phyloP scores from a whole-genome alignment of 2,113 vertebrate genomes.

The Oenanthe melanoleuca region DNA sequence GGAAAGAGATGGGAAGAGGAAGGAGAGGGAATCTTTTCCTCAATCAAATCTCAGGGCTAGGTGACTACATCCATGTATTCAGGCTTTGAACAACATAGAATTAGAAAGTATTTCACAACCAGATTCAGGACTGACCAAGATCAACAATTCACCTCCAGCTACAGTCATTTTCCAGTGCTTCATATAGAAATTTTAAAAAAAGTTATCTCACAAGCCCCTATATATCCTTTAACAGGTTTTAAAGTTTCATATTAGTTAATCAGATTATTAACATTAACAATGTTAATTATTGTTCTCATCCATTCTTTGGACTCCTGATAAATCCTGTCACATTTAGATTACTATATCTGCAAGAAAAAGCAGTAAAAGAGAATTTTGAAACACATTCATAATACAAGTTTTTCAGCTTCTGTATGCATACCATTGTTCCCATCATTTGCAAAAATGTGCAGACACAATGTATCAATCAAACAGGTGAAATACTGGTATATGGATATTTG shows the following conservation, averaged over 20 bases:
- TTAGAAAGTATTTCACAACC: not conserved
- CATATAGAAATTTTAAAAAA: not conserved
- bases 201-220: not conserved
- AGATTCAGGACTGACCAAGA: not conserved
- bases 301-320: not conserved
- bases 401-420: not conserved
- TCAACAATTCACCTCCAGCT: not conserved
- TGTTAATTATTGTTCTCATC: not conserved
- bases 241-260: not conserved
- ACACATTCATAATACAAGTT: not conserved
- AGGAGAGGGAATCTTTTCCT: not conserved
- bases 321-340: not conserved
- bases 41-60: not conserved
- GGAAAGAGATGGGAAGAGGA: not conserved
- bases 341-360: not conserved
- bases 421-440: rapidly evolving
- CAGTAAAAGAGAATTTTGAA: not conserved
- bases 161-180: not conserved
- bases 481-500: not conserved
- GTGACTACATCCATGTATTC: not conserved
- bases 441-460: not conserved
- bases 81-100: not conserved
- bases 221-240: not conserved
- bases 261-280: not conserved
- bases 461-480: not conserved